Percentiles rank a stretch among this genome's conserved stretches.
phyloP scores from a whole-genome alignment of 2,113 vertebrate species.

The Numida meleagris region DNA sequence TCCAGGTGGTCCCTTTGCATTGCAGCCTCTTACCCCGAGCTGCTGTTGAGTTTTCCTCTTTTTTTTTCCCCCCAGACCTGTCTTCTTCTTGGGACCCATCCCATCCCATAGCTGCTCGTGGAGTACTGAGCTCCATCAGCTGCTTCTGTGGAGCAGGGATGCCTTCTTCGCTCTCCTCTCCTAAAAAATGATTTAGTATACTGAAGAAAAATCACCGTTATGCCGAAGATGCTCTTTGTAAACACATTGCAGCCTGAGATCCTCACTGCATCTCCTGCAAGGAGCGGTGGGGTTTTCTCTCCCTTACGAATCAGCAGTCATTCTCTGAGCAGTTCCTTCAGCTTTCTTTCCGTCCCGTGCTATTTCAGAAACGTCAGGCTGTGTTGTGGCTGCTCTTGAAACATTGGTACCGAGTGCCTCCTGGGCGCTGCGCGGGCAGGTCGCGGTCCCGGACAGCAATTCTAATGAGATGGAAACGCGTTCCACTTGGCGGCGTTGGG shows the following conservation, averaged over 20 bases:
- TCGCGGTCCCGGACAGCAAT: neutral
- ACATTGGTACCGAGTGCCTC: neutral
- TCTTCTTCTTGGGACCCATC: neutral
- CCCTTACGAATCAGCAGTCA: neutral
- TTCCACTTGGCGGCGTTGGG: neutral
- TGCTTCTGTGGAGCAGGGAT: neutral
- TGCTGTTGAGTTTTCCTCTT: neutral
- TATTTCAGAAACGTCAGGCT: neutral
- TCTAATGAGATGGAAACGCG: neutral
- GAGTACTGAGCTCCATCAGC: neutral
- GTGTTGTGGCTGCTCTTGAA: neutral
- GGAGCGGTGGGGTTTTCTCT: neutral
- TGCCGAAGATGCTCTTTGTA: neutral
- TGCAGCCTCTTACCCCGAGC: neutral
- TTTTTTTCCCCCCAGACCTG: neutral
- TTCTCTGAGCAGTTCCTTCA: neutral
- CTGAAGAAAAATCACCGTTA: neutral
- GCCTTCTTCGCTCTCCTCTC: neutral
- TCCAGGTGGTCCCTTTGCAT: accelerated
- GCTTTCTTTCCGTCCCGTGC: neutral
- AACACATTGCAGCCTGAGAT: neutral
- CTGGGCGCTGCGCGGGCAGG: accelerated
- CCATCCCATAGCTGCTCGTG: neutral
- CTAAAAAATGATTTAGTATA: neutral
- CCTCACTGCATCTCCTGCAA: neutral